phyloP scores from a whole-genome alignment of 2,113 vertebrate species.

The Vanacampus margaritifer region DNA sequence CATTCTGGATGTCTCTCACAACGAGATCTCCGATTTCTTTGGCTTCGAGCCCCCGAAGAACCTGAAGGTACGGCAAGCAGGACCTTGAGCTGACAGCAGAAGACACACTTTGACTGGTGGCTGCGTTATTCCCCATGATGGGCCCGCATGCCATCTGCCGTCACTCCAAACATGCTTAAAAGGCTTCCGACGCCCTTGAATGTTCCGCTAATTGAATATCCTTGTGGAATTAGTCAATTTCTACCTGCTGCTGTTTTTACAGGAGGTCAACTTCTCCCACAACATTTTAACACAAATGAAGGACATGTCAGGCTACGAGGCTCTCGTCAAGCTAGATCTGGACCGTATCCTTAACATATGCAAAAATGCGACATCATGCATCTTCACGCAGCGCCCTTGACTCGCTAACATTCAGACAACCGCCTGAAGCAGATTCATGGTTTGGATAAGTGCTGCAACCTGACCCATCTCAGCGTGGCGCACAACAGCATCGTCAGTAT shows the following conservation, averaged over 20 bases:
- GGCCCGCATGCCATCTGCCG: constrained; percentile 59
- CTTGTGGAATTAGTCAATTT: neutral
- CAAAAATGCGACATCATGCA: neutral
- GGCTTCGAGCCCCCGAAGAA: constrained; percentile 82
- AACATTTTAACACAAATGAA: constrained; percentile 84
- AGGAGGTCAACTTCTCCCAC: constrained; percentile 87
- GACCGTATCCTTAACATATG: constrained; percentile 86
- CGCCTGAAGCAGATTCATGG: constrained; percentile 79
- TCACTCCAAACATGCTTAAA: constrained; percentile 56
- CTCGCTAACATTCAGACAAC: constrained; percentile 72
- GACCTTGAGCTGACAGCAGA: constrained; percentile 62
- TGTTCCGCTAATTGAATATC: constrained; percentile 37
- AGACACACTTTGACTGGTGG: constrained; percentile 51
- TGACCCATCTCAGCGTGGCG: constrained; percentile 81
- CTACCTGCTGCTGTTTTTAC: constrained; percentile 21
- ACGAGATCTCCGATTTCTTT: constrained; percentile 80
- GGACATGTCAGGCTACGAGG: constrained; percentile 76
- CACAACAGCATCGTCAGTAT: constrained; percentile 79
- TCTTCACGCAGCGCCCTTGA: constrained; percentile 64
- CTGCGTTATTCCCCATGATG: constrained; percentile 51
- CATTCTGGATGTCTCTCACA: constrained; percentile 82
- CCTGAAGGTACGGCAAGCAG: constrained; percentile 76
- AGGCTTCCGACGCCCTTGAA: constrained; percentile 55
- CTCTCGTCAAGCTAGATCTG: constrained; percentile 79
- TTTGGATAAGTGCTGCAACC: constrained; percentile 75